Evolutionary conservation across 2,797 vertebrate genomes (phyloP).

Genomic region (Sebastes flavidus): DNA sequence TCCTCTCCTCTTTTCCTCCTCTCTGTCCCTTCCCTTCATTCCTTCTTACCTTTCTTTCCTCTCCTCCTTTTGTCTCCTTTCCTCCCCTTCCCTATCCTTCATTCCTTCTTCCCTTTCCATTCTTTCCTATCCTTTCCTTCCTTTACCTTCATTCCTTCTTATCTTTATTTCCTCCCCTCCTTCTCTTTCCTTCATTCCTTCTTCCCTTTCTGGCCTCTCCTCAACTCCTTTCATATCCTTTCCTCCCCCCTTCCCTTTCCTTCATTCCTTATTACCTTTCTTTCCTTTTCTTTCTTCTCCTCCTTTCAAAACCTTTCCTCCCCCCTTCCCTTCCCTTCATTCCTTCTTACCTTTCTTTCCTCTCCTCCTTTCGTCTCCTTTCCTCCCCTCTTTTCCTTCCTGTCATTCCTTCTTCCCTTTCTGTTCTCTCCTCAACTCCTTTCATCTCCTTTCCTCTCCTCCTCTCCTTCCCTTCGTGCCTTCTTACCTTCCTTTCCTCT

Average conservation of each 20-base stretch:
- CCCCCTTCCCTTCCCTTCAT: too few species aligned
- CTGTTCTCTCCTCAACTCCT: neutral
- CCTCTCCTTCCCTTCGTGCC: neutral
- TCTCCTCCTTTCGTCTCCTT: neutral
- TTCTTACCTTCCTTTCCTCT: neutral
- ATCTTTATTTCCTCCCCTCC: neutral
- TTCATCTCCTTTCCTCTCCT: neutral
- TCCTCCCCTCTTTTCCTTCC: neutral
- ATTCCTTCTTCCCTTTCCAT: neutral
- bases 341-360: neutral
- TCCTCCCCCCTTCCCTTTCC: neutral
- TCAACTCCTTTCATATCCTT: neutral
- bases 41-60: neutral
- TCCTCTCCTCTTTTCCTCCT: neutral
- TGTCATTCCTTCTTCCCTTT: neutral
- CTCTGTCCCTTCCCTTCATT: too few species aligned
- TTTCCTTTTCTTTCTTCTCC: too few species aligned
- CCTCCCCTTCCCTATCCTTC: too few species aligned
- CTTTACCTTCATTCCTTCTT: too few species aligned
- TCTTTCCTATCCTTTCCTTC: too few species aligned
- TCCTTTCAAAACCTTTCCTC: neutral
- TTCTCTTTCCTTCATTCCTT: neutral
- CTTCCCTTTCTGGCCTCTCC: neutral
- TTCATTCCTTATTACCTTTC: neutral
- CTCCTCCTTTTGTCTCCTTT: neutral